Conservation (phyloP, 2,888 invertebrate genomes). For the Lasioglossum calceatum region DNA sequence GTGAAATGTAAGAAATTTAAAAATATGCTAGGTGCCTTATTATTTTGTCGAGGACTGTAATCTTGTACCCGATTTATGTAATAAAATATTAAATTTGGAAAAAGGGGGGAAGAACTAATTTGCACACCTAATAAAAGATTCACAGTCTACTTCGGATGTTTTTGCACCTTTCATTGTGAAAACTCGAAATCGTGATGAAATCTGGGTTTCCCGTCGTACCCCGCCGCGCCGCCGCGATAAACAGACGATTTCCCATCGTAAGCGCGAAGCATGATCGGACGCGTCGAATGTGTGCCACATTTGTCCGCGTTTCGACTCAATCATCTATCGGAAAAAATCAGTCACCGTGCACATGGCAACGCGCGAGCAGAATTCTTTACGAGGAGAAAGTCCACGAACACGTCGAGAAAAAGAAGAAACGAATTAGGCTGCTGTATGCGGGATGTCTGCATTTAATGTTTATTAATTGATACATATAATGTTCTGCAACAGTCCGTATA, state of each 20-base stretch:
- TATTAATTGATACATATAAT: neutral
- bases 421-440: neutral
- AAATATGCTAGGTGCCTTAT: no score
- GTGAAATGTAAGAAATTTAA: no score
- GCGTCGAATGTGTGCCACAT: slow-evolving; percentile 15
- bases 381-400: slow-evolving; percentile 25
- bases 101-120: no score
- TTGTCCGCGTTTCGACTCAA: neutral
- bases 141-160: no score
- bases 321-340: neutral
- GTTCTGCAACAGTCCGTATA: neutral
- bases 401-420: neutral
- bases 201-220: neutral
- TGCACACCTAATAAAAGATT: no score
- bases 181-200: slow-evolving; percentile 8
- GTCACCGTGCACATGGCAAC: neutral
- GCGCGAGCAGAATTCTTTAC: neutral
- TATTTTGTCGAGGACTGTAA: no score
- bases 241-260: slow-evolving; percentile 12
- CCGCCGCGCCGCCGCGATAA: neutral
- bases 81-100: no score
- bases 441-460: neutral
- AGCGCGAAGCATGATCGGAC: neutral
- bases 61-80: no score
- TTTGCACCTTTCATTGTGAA: neutral